Base-by-base conservation (phyloP, 1,140 invertebrate species). In the Zophobas atratus region DNA sequence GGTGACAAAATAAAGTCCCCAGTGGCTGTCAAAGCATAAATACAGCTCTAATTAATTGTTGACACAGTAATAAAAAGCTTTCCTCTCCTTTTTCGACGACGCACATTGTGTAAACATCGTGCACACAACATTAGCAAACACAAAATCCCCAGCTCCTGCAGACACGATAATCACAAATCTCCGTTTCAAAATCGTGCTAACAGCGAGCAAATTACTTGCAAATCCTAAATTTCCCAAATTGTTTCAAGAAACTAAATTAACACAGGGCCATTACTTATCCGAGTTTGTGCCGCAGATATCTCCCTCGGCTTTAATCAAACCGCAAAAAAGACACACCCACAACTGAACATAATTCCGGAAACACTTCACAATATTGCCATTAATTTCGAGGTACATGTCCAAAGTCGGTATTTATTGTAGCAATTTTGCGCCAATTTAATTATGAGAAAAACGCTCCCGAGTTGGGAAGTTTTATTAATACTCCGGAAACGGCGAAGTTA, bases 241-340 rank as follows among this genome's bases (percentile, higher is more conserved):
- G 38, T 41, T 46, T 67, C 38, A 67, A 43, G 60, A 67, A 67
- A 67, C 60, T 36, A 8, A 57, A 36, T 57, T 57, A 57, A 57
- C 32, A 5, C 32, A 2, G 60, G 43, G 8, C 49, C 60, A 67
- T 67, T 41, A 43, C 20, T 67, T 67, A 8, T 43, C 35, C 36
- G 33, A 67, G 1, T 67, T 67, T 43, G 60, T 4, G 20, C n/a
- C 43, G 43, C 43, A 46, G 43, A 46, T 46, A 46, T 4, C 43
- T 46, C 43, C 49, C 49, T 33, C 6, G 60, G 39, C 41, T 67
- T 67, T 67, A 43, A 43, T 67, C 60, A 67, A 32, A 67, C 55
- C 32, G 1, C 55, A 57, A 57, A 57, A 51, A 57, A 57, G 55
- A 67, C 60, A 67, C 60, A 67, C 60, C 60, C 60, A 67, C 60